Percentiles rank a stretch among this genome's conserved stretches.
Evolutionary conservation across 2,888 invertebrate species (phyloP).

Genomic region (Tribolium freemani): DNA sequence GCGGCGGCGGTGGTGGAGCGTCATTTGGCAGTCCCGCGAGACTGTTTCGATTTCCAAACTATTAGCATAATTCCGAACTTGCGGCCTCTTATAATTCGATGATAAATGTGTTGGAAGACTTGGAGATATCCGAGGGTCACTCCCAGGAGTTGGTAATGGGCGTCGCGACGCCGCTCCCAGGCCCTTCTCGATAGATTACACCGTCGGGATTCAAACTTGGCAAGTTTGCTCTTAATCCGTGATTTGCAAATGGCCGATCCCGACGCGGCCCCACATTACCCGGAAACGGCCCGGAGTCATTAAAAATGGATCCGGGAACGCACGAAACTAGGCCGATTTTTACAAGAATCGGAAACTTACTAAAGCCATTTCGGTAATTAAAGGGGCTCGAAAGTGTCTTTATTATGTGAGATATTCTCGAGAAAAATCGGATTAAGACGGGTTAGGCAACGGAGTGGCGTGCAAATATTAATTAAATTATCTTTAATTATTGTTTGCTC

Average conservation of each 20-base stretch:
- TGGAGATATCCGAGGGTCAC: constrained; percentile 61
- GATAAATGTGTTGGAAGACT: constrained; percentile 63
- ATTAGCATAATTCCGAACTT: constrained; percentile 39
- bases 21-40: constrained; percentile 27
- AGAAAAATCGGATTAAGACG: constrained; percentile 18
- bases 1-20: constrained; percentile 22
- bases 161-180: constrained; percentile 60
- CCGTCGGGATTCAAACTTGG: constrained; percentile 65
- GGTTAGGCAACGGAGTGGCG: constrained; percentile 41
- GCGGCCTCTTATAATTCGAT: constrained; percentile 59
- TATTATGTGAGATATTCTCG: not conserved
- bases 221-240: constrained; percentile 65
- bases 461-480: constrained; percentile 58
- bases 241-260: constrained; percentile 64
- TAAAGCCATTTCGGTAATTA: not conserved
- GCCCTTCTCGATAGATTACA: constrained; percentile 65
- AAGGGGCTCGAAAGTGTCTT: not conserved
- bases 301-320: constrained; percentile 28
- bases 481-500: constrained; percentile 56
- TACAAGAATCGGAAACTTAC: not conserved
- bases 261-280: constrained; percentile 51
- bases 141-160: constrained; percentile 64
- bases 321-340: not conserved
- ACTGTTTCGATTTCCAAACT: constrained; percentile 23
- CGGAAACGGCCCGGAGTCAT: constrained; percentile 21